Evolutionary conservation across 2,113 vertebrate species (phyloP).

Genomic region (Chitala chitala): DNA sequence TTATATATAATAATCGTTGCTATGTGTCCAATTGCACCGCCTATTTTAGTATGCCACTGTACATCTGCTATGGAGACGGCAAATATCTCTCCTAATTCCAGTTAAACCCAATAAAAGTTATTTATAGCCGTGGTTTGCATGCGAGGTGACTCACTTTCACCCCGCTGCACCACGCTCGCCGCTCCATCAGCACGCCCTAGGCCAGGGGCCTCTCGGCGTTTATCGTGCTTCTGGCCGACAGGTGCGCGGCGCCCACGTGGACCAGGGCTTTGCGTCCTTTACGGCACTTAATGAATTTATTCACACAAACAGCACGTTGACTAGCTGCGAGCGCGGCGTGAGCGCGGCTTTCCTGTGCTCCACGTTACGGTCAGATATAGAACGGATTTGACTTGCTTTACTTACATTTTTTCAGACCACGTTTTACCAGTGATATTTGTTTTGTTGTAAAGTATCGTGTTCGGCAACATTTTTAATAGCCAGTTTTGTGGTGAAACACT

Average conservation of each 20-base stretch:
- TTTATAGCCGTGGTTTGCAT: conserved; percentile 48
- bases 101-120: conserved; percentile 57
- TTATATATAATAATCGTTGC: not conserved
- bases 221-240: not conserved
- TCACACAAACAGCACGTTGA: no score
- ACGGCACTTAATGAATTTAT: no score
- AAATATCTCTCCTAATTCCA: conserved; percentile 49
- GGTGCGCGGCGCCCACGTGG: not conserved
- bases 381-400: no score
- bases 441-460: no score
- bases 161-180: conserved; percentile 26
- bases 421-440: no score
- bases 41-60: conserved; percentile 14
- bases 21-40: conserved; percentile 1
- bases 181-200: not conserved
- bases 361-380: no score
- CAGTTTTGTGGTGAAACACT: no score
- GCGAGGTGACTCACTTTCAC: conserved; percentile 45
- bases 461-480: no score
- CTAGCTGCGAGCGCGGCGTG: no score
- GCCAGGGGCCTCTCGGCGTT: not conserved
- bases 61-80: conserved; percentile 39
- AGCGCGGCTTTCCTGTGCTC: no score
- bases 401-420: no score
- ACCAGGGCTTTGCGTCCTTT: no score